Base-by-base conservation (phyloP, 2,888 invertebrate genomes). In the Ceriagrion tenellum region DNA sequence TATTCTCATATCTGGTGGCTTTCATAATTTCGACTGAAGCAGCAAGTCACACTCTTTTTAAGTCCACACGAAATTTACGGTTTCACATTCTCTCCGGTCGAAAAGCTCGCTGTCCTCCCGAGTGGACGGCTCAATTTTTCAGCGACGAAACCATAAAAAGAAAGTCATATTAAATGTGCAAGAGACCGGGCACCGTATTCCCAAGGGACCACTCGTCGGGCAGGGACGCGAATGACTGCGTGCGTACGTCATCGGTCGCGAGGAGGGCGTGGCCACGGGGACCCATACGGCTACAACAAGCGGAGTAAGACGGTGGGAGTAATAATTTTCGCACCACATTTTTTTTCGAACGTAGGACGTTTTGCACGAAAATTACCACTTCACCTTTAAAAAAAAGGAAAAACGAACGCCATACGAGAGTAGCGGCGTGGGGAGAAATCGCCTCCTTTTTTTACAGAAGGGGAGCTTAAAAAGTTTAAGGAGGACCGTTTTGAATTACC, bases 311-410 rank as follows among this genome's bases (percentile, higher is more conserved):
- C 81, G 81, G 47, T 12, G n/a, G 13, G 81, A 35, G 81, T 81
- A 35, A 81, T 81, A 81, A 81, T 81, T 81, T 81, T 81, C 81
- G 81, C 81, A 81, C 81, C 81, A 81, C 81, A 81, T 81, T 35
- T 81, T 35, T 81, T n/a, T 81, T 35, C 35, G 3, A 16, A 35
- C 18, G 12, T 13, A 16, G 81, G 81, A 8, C 35, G 26, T 81
- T 81, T 81, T 13, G 35, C 81, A 81, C 81, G 30, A 81, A 81
- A 81, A 30, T 81, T 35, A 35, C 81, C 81, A 35, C 81, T 81
- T 81, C 35, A 35, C 35, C 35, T 81, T 35, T 18, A 35, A n/a
- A 69, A 69, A 69, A 35, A 81, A 81, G 4, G 26, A 69, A 2
- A 20, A 69, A 69, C 69, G 12, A 35, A 35, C 16, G 81, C 81